phyloP scores from a whole-genome alignment of 2,888 invertebrate genomes.

The Hyposoter didymator region DNA sequence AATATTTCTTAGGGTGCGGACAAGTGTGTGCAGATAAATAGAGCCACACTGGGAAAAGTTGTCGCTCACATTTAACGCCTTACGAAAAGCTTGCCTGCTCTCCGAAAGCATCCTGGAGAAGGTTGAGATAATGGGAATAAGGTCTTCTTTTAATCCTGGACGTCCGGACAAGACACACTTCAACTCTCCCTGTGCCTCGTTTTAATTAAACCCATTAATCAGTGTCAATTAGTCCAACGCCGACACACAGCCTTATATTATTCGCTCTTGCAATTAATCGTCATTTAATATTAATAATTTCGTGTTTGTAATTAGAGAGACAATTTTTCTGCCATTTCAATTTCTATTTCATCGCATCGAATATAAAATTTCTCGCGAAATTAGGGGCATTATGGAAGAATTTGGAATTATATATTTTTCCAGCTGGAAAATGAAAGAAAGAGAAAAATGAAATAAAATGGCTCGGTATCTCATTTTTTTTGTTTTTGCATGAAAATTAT shows the following conservation, averaged over 20 bases:
- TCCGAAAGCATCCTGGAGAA: conserved; percentile 13
- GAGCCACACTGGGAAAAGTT: conserved; percentile 35
- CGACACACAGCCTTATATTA: conserved; percentile 15
- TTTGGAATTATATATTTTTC: background rate
- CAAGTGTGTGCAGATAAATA: background rate
- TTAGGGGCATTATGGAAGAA: conserved; percentile 19
- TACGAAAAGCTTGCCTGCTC: conserved; percentile 21
- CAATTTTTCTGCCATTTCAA: conserved; percentile 63
- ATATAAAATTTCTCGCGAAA: background rate
- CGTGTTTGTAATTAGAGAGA: conserved; percentile 73
- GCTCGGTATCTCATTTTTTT: no score
- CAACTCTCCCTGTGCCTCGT: conserved; percentile 75
- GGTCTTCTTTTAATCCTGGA: conserved; percentile 80
- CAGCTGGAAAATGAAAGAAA: no score
- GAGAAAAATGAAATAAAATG: no score
- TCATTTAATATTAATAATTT: conserved; percentile 82
- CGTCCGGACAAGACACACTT: conserved; percentile 77
- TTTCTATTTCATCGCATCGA: no score
- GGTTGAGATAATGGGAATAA: conserved; percentile 53
- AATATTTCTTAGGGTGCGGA: background rate
- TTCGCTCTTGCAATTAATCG: conserved; percentile 78
- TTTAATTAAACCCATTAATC: conserved; percentile 84
- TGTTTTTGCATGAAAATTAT: no score
- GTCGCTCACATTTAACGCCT: conserved; percentile 19
- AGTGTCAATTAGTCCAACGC: conserved; percentile 81